Evolutionary conservation across 2,113 vertebrate species (phyloP).

Genomic region (Syngnathus floridae): DNA sequence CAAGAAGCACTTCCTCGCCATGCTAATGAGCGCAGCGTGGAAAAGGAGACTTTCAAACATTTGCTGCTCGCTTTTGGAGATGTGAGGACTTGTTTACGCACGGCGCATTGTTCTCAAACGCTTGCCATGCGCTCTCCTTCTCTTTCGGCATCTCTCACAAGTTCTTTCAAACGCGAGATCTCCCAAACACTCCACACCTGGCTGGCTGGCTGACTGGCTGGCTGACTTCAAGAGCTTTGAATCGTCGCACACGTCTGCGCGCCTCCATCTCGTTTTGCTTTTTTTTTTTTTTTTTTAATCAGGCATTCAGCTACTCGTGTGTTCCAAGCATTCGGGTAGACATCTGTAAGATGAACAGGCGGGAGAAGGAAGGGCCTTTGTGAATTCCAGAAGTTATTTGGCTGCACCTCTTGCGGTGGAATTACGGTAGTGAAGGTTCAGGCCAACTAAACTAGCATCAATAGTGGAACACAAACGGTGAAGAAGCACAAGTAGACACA

Average conservation of each 20-base stretch:
- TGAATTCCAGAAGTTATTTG: background rate
- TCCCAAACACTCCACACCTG: slow-evolving; percentile 65
- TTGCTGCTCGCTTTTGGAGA: slow-evolving; percentile 61
- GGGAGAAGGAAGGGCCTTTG: background rate
- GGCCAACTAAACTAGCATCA: no score
- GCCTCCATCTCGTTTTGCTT: slow-evolving; percentile 34
- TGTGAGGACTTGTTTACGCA: slow-evolving; percentile 69
- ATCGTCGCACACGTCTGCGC: slow-evolving; percentile 50
- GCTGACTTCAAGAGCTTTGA: slow-evolving; percentile 46
- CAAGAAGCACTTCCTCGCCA: slow-evolving; percentile 50
- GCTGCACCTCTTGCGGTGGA: background rate
- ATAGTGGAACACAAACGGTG: no score
- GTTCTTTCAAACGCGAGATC: slow-evolving; percentile 56
- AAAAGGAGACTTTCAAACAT: slow-evolving; percentile 52
- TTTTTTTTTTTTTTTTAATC: slow-evolving; percentile 38
- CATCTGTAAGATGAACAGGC: background rate
- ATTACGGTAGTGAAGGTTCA: background rate
- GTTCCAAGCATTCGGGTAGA: slow-evolving; percentile 37
- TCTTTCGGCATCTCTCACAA: slow-evolving; percentile 45
- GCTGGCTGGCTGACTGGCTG: slow-evolving; percentile 47
- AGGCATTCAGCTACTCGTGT: slow-evolving; percentile 56
- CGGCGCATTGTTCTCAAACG: slow-evolving; percentile 60
- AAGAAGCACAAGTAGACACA: no score
- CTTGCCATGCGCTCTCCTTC: slow-evolving; percentile 54
- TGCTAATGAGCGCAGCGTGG: slow-evolving; percentile 48